phyloP scores from a whole-genome alignment of 2,113 vertebrate genomes.

The Potamarius usumacintae region DNA sequence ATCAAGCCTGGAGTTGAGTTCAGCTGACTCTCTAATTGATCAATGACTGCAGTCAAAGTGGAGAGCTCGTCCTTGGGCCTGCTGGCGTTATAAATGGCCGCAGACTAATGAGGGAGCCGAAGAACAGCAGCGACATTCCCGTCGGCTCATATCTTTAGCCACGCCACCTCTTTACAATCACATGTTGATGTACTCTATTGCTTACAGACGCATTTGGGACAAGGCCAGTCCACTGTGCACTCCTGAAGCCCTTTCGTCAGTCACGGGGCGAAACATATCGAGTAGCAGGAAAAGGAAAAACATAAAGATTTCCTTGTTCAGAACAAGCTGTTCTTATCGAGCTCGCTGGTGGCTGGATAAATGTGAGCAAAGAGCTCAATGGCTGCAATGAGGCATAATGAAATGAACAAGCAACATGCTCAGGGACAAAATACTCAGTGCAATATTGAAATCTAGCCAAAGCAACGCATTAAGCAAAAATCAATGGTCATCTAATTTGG shows the following conservation, averaged over 20 bases:
- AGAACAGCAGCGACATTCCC: constrained; percentile 47
- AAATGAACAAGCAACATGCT: constrained; percentile 52
- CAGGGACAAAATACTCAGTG: constrained; percentile 51
- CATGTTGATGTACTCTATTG: neutral
- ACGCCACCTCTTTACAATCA: constrained; percentile 1
- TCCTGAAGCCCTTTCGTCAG: neutral
- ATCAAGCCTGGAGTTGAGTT: constrained; percentile 62
- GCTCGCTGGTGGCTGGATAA: constrained; percentile 34
- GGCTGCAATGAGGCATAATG: constrained; percentile 55
- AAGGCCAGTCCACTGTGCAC: constrained; percentile 3
- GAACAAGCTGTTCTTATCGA: constrained; percentile 38
- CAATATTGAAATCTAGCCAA: constrained; percentile 67
- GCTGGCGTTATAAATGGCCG: constrained; percentile 61
- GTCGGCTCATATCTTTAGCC: constrained; percentile 33
- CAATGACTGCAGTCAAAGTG: constrained; percentile 62
- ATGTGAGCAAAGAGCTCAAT: constrained; percentile 38
- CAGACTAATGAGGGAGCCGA: constrained; percentile 58
- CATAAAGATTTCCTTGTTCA: constrained; percentile 40
- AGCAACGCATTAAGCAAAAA: constrained; percentile 72
- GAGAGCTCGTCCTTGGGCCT: constrained; percentile 64
- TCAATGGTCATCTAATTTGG: constrained; percentile 79
- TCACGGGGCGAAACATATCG: constrained; percentile 3
- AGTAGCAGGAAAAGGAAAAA: neutral
- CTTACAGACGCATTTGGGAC: neutral
- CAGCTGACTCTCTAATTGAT: constrained; percentile 65